Evolutionary conservation across 2,888 invertebrate genomes (phyloP).

Genomic region (Athalia cordata): DNA sequence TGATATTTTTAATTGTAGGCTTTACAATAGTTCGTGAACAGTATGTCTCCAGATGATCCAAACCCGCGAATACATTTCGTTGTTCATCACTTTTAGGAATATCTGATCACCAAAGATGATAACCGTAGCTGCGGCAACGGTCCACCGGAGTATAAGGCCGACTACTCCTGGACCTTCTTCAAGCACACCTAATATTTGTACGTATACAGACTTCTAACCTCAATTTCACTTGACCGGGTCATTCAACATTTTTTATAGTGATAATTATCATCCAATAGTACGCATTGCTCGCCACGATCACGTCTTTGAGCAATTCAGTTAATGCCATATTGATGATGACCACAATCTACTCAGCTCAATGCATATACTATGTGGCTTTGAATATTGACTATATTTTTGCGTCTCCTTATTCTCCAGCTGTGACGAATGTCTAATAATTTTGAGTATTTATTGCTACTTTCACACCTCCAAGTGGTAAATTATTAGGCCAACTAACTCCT

Average conservation of each 20-base stretch:
- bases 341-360: background rate
- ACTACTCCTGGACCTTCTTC: constrained; percentile 34
- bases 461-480: no score
- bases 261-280: constrained; percentile 19
- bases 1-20: background rate
- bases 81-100: background rate
- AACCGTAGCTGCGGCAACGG: constrained; percentile 45
- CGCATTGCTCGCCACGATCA: background rate
- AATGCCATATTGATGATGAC: background rate
- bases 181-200: constrained; percentile 38
- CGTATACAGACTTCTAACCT: constrained; percentile 39
- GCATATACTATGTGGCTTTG: no score
- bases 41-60: background rate
- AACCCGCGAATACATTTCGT: background rate
- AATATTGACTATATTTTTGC: no score
- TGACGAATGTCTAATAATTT: no score
- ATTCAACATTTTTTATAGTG: constrained; percentile 17
- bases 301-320: background rate
- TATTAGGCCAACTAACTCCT: no score
- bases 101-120: constrained; percentile 40
- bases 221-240: constrained; percentile 5
- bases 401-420: no score
- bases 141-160: constrained; percentile 44
- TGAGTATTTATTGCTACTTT: no score
- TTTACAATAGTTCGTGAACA: background rate